Percentiles rank a stretch among this genome's conserved stretches.
phyloP scores from a whole-genome alignment of 2,888 invertebrate species.

The Xanthorhoe spadicearia region DNA sequence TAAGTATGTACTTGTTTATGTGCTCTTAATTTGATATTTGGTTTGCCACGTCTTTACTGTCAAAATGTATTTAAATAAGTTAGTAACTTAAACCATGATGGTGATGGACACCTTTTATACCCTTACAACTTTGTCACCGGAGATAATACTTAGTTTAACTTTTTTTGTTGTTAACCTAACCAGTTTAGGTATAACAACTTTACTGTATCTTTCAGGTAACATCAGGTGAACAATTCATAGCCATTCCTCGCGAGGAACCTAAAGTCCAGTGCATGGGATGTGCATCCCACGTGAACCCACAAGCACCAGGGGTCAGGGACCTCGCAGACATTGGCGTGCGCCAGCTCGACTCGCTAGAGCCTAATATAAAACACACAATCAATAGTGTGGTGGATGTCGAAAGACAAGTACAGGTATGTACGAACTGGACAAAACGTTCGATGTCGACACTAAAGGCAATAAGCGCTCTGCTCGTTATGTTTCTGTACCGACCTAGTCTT shows the following conservation, averaged over 20 bases:
- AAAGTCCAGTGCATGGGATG: slow-evolving; percentile 80
- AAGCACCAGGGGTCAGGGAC: slow-evolving; percentile 79
- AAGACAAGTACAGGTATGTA: slow-evolving; percentile 81
- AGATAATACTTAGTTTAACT: too few relatives aligned
- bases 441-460: not conserved
- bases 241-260: slow-evolving; percentile 63
- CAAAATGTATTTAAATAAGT: too few relatives aligned
- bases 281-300: slow-evolving; percentile 75
- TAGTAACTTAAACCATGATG: too few relatives aligned
- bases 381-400: slow-evolving; percentile 79
- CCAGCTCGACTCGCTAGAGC: slow-evolving; percentile 74
- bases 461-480: not conserved
- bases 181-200: not conserved
- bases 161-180: too few relatives aligned
- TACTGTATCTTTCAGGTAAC: slow-evolving; percentile 53
- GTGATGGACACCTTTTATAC: too few relatives aligned
- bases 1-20: too few relatives aligned
- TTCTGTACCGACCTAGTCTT: not conserved
- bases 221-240: slow-evolving; percentile 83
- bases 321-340: slow-evolving; percentile 77
- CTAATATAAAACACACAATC: slow-evolving; percentile 67
- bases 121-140: too few relatives aligned
- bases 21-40: too few relatives aligned
- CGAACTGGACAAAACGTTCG: not conserved
- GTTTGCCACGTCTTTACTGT: too few relatives aligned